Percentiles rank a stretch among this genome's conserved stretches.
phyloP scores from a whole-genome alignment of 2,113 vertebrate species.

The Anarhynchus alexandrinus region DNA sequence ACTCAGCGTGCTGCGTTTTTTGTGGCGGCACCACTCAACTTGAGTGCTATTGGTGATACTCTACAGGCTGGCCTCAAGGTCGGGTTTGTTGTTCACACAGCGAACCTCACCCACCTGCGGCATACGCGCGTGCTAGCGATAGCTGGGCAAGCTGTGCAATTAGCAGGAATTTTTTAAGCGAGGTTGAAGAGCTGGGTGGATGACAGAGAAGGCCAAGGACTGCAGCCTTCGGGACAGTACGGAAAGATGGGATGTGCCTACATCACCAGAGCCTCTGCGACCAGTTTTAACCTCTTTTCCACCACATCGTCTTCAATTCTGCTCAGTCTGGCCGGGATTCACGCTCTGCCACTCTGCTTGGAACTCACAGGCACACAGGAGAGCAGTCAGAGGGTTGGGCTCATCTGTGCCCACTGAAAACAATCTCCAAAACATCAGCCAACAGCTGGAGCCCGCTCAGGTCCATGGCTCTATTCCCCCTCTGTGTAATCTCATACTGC shows the following conservation, averaged over 20 bases:
- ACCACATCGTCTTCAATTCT: neutral
- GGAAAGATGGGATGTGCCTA: neutral
- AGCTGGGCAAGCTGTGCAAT: neutral
- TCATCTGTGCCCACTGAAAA: neutral
- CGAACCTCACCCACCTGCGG: neutral
- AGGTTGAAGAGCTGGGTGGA: neutral
- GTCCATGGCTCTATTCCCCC: accelerated
- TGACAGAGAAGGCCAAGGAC: neutral
- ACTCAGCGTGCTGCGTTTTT: neutral
- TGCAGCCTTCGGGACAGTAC: neutral
- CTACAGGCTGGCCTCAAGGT: neutral
- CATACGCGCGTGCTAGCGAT: accelerated
- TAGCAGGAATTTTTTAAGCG: neutral
- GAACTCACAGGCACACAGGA: neutral
- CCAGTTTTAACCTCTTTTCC: neutral
- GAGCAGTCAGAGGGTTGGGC: neutral
- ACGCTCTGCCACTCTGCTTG: neutral
- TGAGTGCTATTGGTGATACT: neutral
- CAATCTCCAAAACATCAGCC: neutral
- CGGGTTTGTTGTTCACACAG: neutral
- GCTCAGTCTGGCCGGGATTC: neutral
- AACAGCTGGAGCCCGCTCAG: neutral
- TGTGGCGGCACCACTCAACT: neutral
- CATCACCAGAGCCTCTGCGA: neutral
- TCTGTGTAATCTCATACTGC: accelerated